Evolutionary conservation across 1,140 invertebrate genomes (phyloP).

Genomic region (Drosophila ercepeae): DNA sequence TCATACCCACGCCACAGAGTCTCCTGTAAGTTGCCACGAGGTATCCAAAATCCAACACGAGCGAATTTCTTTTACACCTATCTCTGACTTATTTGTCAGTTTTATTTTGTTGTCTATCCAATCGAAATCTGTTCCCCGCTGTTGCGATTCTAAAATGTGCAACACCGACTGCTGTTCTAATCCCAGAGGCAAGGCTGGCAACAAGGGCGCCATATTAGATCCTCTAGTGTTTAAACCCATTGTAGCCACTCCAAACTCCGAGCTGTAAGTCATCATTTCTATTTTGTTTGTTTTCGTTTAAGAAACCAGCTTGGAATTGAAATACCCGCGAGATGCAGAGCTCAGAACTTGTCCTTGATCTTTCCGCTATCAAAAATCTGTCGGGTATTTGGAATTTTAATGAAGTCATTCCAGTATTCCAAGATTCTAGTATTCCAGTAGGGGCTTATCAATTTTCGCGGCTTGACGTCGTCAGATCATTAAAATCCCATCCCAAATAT

Average conservation of each 20-base stretch:
- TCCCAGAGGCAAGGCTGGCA: slow-evolving; percentile 32
- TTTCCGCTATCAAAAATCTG: slow-evolving; percentile 45
- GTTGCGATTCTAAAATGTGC: slow-evolving; percentile 20
- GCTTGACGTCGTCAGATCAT: slow-evolving; percentile 26
- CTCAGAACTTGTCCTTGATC: slow-evolving; percentile 55
- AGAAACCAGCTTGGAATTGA: neutral
- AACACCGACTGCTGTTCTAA: slow-evolving; percentile 42
- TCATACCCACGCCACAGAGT: slow-evolving; percentile 65
- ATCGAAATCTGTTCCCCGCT: neutral
- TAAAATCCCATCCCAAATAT: slow-evolving; percentile 44
- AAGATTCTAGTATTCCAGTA: slow-evolving; percentile 33
- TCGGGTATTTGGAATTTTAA: slow-evolving; percentile 40
- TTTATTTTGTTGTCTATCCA: neutral
- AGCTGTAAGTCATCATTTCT: slow-evolving; percentile 20
- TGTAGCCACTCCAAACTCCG: slow-evolving; percentile 15
- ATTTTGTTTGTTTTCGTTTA: neutral
- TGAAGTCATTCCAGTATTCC: slow-evolving; percentile 40
- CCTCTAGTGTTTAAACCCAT: no score
- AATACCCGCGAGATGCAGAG: slow-evolving; percentile 1
- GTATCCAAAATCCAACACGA: neutral
- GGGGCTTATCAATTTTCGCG: slow-evolving; percentile 56
- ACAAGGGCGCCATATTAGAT: slow-evolving; percentile 1
- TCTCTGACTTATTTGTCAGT: neutral
- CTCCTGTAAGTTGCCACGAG: slow-evolving; percentile 58
- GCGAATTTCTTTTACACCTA: neutral